phyloP scores from a whole-genome alignment of 2,113 vertebrate species.

The Amphilophus citrinellus region DNA sequence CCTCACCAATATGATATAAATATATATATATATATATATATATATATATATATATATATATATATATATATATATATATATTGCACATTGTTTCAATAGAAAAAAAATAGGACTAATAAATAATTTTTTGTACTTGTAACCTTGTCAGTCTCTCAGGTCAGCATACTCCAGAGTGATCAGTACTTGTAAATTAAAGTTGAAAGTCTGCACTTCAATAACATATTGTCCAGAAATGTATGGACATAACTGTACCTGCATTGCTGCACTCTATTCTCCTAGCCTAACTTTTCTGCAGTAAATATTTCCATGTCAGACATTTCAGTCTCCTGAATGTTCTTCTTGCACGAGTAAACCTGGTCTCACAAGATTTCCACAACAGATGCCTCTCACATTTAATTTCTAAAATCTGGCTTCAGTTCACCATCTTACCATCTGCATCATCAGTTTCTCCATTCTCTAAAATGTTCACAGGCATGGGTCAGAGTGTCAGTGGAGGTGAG shows the following conservation, averaged over 20 bases:
- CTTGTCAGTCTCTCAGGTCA: too few species aligned
- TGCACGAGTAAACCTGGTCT: background rate
- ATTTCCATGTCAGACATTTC: background rate
- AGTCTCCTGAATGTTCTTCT: background rate
- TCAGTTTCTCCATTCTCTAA: background rate
- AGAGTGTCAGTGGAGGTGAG: background rate
- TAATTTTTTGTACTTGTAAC: too few species aligned
- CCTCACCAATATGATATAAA: background rate
- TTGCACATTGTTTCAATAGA: too few species aligned
- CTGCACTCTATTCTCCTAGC: background rate
- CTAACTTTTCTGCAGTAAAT: background rate
- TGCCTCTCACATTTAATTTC: slow-evolving; percentile 3
- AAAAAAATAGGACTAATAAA: too few species aligned
- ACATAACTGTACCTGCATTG: background rate
- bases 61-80: too few species aligned
- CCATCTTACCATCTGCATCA: slow-evolving; percentile 9
- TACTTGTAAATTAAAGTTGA: background rate
- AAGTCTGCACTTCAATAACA: background rate
- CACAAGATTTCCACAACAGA: slow-evolving; percentile 19
- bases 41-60: too few species aligned
- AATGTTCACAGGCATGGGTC: background rate
- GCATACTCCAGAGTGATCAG: background rate
- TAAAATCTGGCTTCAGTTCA: background rate
- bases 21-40: too few species aligned
- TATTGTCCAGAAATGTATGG: background rate